These are phyloP conservation scores for Burhinus bistriatus DNA, from an alignment of 2,113 vertebrate species.

Conservation along the genomic window DNA sequence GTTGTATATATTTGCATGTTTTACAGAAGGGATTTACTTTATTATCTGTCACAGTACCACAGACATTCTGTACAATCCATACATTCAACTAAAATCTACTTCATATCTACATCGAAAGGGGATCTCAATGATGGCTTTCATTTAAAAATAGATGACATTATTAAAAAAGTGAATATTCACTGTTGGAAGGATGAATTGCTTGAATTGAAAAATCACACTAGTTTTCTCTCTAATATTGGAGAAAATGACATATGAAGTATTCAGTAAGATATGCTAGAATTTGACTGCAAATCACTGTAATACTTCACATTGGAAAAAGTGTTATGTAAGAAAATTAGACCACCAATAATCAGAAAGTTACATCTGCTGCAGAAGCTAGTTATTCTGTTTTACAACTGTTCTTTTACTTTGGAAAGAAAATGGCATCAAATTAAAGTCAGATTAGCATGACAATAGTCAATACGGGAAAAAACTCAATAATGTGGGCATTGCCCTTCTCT, in stretches of 20 bases:
- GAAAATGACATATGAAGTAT: neutral
- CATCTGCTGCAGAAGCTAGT: neutral
- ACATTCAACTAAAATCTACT: neutral
- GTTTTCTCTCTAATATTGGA: neutral
- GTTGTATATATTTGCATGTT: neutral
- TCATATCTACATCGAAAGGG: neutral
- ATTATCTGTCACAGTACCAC: neutral
- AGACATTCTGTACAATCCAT: neutral
- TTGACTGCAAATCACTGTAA: neutral
- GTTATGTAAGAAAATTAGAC: neutral
- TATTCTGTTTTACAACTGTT: neutral
- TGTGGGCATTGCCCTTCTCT: neutral
- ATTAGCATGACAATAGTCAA: neutral
- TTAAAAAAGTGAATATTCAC: neutral
- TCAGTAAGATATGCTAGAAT: neutral
- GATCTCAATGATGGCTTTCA: neutral
- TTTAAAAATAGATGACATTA: neutral
- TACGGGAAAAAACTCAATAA: rapidly evolving
- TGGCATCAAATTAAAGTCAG: neutral
- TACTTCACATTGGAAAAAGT: neutral
- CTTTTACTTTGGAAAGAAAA: neutral
- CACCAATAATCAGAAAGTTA: neutral
- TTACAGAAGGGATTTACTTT: neutral
- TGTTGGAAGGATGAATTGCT: neutral
- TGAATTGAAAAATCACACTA: neutral